Base-by-base conservation (phyloP, 2,888 invertebrate species). In the Axea sp. region DNA sequence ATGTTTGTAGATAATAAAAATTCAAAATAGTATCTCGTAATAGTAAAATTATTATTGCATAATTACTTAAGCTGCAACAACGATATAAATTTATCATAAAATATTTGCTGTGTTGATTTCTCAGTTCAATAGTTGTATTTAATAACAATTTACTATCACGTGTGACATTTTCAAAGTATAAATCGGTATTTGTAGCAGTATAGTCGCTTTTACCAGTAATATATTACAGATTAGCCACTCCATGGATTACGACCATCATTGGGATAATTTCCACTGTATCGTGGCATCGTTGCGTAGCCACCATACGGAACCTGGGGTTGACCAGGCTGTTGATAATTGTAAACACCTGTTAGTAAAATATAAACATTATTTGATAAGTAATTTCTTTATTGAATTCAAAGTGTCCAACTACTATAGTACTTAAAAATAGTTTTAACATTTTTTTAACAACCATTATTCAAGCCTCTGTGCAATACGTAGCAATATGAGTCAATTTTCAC, bases 241-340 rank as follows among this genome's bases (percentile, higher is more conserved):
- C 81, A 80, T 5, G 78, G 85, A 57, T 83, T 82, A 30, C 76
- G 79, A 2, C 80, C 80, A 37, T 77, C 78, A 0, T 78, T 80
- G 17, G 80, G 80, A 30, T 79, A 78, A 5, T 76, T 59, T 37
- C 83, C 83, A 19, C 78, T 76, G 4, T 84, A 84, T 59, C 85
- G 81, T 9, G 86, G 85, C 28, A 85, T 26, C n/a, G 85, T 86
- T 9, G 83, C 83, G n/a, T 79, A 85, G 7, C 80, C 79, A 28
- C 81, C 80, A 12, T 81, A 83, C 3, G 81, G 80, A 47, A 62
- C 51, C 41, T 78, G 82, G 37, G 84, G 84, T 28, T 71, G 76
- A 35, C 76, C 67, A 67, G 79, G 82, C 59, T 81, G 84, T 2
- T 81, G 81, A 59, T 77, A 80, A 78, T 81, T 82, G 37, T 79